Conservation (phyloP, 2,113 vertebrate genomes). For the Macquaria australasica region DNA sequence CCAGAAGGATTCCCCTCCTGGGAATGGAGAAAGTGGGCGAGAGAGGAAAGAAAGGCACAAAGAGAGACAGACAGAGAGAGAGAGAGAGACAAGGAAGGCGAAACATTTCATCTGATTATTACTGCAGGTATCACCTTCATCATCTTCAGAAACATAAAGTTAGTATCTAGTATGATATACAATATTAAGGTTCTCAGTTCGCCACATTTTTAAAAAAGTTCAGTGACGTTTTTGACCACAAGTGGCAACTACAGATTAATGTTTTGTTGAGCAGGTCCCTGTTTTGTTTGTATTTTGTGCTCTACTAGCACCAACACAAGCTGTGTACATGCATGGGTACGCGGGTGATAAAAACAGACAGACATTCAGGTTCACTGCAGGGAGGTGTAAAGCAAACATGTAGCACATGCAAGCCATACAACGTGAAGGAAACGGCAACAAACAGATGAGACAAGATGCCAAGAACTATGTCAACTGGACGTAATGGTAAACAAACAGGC, state of each 20-base stretch:
- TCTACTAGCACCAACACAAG: background rate
- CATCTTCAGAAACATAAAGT: background rate
- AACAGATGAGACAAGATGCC: background rate
- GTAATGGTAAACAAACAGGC: background rate
- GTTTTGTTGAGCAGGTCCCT: background rate
- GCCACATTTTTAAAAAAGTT: too few species aligned
- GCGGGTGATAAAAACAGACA: background rate
- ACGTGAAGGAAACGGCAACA: background rate
- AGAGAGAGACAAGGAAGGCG: background rate
- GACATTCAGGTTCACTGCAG: background rate
- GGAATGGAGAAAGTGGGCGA: background rate
- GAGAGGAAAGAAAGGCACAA: background rate
- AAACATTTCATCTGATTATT: background rate
- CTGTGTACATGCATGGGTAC: background rate
- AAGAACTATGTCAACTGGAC: background rate
- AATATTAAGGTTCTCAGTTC: too few species aligned
- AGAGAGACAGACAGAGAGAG: background rate
- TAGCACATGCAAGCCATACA: background rate
- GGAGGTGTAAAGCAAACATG: background rate
- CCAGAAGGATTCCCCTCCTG: constrained; percentile 96
- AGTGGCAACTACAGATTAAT: background rate
- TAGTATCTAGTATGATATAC: too few species aligned
- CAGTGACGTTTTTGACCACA: too few species aligned
- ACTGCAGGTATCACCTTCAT: background rate
- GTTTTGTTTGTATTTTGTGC: background rate